Conservation (phyloP, 2,797 vertebrate genomes). For the Tadarida brasiliensis region DNA sequence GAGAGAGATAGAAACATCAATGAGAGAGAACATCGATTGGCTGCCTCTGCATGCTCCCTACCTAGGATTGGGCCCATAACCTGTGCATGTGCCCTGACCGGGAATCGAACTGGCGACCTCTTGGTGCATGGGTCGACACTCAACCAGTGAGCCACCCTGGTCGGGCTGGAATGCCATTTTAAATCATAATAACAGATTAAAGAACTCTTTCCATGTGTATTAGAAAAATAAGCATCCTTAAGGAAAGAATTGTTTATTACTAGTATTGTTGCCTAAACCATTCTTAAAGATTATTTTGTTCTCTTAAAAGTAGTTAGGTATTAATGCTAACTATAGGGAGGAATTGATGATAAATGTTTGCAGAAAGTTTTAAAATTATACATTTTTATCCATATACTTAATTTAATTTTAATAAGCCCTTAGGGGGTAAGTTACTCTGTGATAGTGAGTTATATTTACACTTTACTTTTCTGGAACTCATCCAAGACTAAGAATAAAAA, state of each 20-base stretch:
- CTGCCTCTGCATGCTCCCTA: too few relatives aligned
- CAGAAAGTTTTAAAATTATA: not conserved
- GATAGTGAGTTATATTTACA: not conserved
- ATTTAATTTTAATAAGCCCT: not conserved
- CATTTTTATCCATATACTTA: conserved; percentile 29
- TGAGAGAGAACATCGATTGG: too few relatives aligned
- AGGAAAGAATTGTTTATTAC: conserved; percentile 13
- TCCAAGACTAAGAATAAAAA: conserved; percentile 10
- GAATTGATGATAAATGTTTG: conserved; percentile 24
- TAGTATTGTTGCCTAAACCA: conserved; percentile 9
- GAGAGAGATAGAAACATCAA: too few relatives aligned
- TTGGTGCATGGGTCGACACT: too few relatives aligned
- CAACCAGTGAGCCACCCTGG: too few relatives aligned
- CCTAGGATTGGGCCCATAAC: too few relatives aligned
- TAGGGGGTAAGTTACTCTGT: conserved; percentile 33
- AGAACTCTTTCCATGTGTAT: conserved; percentile 21
- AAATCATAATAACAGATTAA: conserved; percentile 36
- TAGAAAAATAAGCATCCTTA: conserved; percentile 1
- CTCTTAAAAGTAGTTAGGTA: conserved; percentile 58
- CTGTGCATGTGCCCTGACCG: too few relatives aligned
- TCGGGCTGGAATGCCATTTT: conserved; percentile 37
- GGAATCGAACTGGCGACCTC: too few relatives aligned
- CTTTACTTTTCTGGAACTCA: conserved; percentile 49
- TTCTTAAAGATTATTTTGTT: conserved; percentile 57
- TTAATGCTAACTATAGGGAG: conserved; percentile 5